Evolutionary conservation across 2,888 invertebrate genomes (phyloP), one percentile per base, ranked within the genome.

Genomic region (Odontomyia ornata): DNA sequence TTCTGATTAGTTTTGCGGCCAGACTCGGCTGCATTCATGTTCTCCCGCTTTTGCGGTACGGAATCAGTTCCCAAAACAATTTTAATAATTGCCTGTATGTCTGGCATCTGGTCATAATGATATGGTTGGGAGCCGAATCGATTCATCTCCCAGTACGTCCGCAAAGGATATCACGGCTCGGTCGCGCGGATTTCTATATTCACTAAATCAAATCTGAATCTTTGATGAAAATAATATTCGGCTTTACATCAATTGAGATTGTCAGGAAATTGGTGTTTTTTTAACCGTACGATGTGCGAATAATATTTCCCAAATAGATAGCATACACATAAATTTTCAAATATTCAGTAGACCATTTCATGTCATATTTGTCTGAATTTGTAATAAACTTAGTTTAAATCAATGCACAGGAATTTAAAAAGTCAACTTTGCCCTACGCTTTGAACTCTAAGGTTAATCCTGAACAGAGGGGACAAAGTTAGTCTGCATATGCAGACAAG

Each of bases 21-120:
- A 52, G 47, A 15, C 47, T 75, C 60, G 28, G 28, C 25, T 62
- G 15, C 46, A 25, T 23, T 18, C n/a, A 46, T 23, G n/a, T 56
- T 65, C 67, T 77, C 60, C 69, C 62, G 73, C 56, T 47, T 75
- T 43, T 62, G 60, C 65, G 72, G 73, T 77, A 72, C 30, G 27
- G 60, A 77, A 78, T 72, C 69, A 46, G 72, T 76, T 78, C 76
- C 77, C 76, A 71, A 76, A 79, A 79, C 79, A 79, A 79, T 79
- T 79, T 79, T 79, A 79, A 79, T 79, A 79, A 79, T 79, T 79
- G 78, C 79, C 60, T 67, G 27, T 27, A 79, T 78, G 79, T 79
- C 79, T 79, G 79, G 79, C 79, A 78, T 79, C 79, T 79, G 78
- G 78, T 78, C 76, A 78, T 78, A 77, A 78, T 79, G 75, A 78